Base-by-base conservation (phyloP, 2,888 invertebrate species). In the Timema podura region DNA sequence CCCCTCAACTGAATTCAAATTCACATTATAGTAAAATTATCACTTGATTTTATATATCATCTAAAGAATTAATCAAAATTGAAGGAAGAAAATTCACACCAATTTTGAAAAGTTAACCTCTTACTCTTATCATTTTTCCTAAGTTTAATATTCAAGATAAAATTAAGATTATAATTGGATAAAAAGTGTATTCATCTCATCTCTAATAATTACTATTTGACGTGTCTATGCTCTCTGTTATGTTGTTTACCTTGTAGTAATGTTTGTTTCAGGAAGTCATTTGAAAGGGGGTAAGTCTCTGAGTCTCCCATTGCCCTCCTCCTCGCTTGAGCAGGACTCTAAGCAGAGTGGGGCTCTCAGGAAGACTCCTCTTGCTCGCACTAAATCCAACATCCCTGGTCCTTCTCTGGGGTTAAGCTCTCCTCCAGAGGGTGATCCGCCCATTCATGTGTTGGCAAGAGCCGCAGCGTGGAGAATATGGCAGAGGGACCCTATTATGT, bases 281-380 rank as follows among this genome's bases (percentile, higher is more conserved):
- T 76, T 82, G 69, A 81, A 80, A 73, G 80, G 83, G 30, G 57
- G 48, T 69, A 81, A 82, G 79, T 80, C 83, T 49, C 73, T 85
- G 54, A 86, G 85, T 76, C 80, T 85, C 68, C 84, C 85, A 30
- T 76, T 84, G 13, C 79, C 80, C n/a, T 74, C 72, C n/a, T 68
- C 68, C 64, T 48, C 73, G n/a, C 72, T 71, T 65, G 69, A 65
- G 6, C 65, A 51, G 15, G 69, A 69, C 15, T 57, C 59, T 48
- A 73, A 76, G 13, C 73, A 68, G n/a, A 70, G 73, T 30, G 64
- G 75, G 48, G 76, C 69, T 75, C 78, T 71, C 82, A 67, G 75
- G 57, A 89, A 89, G 79, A 85, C 84, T 47, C 89, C 89, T 5
- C 81, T 91, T 11, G 86, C 88, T 48, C 84, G 91, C 71, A 89